Base-by-base conservation (phyloP, 2,113 vertebrate species). In the Notechis scutatus region DNA sequence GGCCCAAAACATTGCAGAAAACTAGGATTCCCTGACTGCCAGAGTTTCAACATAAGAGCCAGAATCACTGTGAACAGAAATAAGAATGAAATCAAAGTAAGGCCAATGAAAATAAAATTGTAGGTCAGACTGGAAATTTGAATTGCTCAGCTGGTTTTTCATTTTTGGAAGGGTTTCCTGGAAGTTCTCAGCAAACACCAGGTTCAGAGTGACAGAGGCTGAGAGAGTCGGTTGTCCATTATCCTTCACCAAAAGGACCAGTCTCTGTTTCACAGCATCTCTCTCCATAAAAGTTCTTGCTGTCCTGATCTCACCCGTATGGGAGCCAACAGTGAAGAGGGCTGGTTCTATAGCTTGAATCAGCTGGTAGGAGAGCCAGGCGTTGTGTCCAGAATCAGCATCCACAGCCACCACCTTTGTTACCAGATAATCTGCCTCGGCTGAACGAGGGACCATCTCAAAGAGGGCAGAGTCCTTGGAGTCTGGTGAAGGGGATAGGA, bases 91-190 rank as follows among this genome's bases (percentile, higher is more conserved):
- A 93, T 95, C 87, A 94, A 39, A 45, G 94, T 94, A 96, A 94
- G 45, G 94, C 96, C 91, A 96, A 85, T 9, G 95, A 95, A 96
- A 85, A 50, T 96, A 97, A n/a, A 97, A 96, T 86, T 95, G 96
- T 3, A 97, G 29, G 21, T 95, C 95, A 0, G 52, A 89, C 34
- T 97, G 94, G 0, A 90, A 56, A 12, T 94, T 92, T n/a, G 87
- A 56, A 24, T 54, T 88, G 9, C 18, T 91, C 10, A 81, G 0
- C 9, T 20, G 89, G 6, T 3, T 91, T 64, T 69, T 92, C 59
- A 95, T 95, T 29, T 92, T 55, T 1, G 92, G 92, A 93, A 81
- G 69, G 42, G 81, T 81, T 15, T 93, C 92, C 47, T 87, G 92
- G 8, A 93, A 91, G 55, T 93, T 91, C 47, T 93, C 89, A 11